Base-by-base conservation (phyloP, 2,113 vertebrate genomes). In the Alouatta palliata region DNA sequence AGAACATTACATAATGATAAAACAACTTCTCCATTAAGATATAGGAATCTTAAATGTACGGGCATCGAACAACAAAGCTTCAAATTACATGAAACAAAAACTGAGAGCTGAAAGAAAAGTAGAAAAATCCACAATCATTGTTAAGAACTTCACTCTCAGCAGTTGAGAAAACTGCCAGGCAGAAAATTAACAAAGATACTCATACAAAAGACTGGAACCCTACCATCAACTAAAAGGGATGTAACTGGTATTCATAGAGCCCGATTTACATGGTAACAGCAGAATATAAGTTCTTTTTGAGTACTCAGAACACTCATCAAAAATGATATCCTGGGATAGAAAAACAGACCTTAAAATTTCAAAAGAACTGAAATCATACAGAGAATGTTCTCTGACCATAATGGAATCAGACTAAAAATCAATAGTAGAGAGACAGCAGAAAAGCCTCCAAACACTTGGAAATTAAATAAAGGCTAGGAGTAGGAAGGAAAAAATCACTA, bases 391-490 rank as follows among this genome's bases (percentile, higher is more conserved):
- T 88, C 45, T 47, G 17, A 87, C 27, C n/a, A 12, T 83, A 94
- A 93, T n/a, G 80, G n/a, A 92, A 82, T 61, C 66, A 80, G 71
- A 73, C 45, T 68, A 91, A 82, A 95, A 89, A 87, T 81, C 86
- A 94, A 0, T 82, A 95, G 56, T 2, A 85, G 37, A 90, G 43
- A 93, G 61, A 85, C 21, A 87, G 73, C 3, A 94, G 83, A 23
- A 84, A 52, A 96, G n/a, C 84, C 70, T 90, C 19, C 17, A 75
- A 47, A 94, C 25, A 79, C 21, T 14, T 58, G 54, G 40, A 94
- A 73, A 70, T 87, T 61, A 94, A 93, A 92, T 80, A 70, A 61
- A 92, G 61, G 27, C 56, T 35, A 23, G 0, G 16, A 70, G 56
- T 32, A 86, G 85, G n/a, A 89, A 90, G 11, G 32, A 90, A 94